phyloP scores from a whole-genome alignment of 2,797 vertebrate genomes.

The Gymnothorax reevesii region DNA sequence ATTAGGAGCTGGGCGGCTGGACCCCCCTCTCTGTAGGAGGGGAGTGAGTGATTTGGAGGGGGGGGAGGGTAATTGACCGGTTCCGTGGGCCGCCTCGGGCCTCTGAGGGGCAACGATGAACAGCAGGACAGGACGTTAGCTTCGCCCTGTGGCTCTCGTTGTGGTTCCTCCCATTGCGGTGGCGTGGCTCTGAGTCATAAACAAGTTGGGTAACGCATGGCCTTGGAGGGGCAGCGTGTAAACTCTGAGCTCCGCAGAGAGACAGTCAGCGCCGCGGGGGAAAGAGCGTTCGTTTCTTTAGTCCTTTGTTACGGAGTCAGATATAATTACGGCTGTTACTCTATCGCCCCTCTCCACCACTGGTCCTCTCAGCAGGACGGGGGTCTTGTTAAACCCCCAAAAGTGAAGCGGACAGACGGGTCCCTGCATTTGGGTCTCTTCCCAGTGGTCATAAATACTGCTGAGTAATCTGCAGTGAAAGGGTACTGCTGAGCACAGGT shows the following conservation, averaged over 20 bases:
- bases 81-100: neutral
- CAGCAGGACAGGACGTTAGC: neutral
- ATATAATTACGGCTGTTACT: neutral
- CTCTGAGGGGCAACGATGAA: neutral
- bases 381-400: too few species aligned
- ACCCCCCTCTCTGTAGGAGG: constrained; percentile 23
- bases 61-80: neutral
- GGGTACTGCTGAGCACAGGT: too few species aligned
- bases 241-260: neutral
- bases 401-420: neutral
- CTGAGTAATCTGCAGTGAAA: too few species aligned
- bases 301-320: neutral
- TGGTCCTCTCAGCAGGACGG: neutral
- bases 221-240: neutral
- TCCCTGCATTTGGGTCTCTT: neutral
- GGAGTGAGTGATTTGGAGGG: neutral
- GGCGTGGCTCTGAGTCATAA: neutral
- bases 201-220: neutral
- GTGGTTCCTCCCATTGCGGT: neutral
- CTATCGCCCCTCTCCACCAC: neutral
- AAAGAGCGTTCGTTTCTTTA: neutral
- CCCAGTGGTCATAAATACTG: neutral
- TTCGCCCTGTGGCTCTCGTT: neutral
- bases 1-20: constrained; percentile 58
- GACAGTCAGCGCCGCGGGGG: neutral